These are phyloP conservation scores for Piprites chloris DNA, from an alignment of 2,113 vertebrate species.

Conservation along the genomic window DNA sequence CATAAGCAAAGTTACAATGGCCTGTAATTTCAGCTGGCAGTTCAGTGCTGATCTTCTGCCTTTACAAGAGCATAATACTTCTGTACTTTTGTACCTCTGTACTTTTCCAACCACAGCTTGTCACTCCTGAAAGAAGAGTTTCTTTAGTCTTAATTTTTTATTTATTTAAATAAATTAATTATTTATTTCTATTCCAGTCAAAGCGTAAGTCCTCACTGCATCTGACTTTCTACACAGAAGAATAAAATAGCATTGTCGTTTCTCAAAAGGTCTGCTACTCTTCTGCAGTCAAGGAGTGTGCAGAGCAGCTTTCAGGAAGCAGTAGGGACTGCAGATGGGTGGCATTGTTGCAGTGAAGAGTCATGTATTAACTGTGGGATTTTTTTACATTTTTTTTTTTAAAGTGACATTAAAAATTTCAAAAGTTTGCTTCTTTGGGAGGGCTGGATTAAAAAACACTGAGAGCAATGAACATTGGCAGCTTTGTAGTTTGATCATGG, in stretches of 20 bases:
- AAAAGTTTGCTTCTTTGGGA: background rate
- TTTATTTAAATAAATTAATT: background rate
- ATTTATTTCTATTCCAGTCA: background rate
- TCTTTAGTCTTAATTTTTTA: background rate
- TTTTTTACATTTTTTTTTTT: background rate
- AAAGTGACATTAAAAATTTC: background rate
- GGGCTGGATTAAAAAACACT: background rate
- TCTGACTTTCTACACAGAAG: background rate
- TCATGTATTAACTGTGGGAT: background rate
- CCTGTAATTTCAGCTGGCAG: background rate
- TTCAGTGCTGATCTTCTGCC: background rate
- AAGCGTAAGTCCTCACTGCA: background rate
- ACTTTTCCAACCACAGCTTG: background rate
- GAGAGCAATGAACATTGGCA: background rate
- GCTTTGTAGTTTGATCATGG: background rate
- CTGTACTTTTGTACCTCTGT: background rate
- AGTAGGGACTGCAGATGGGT: fast-evolving
- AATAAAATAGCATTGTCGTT: background rate
- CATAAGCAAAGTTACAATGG: background rate
- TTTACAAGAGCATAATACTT: background rate
- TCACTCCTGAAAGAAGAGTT: background rate
- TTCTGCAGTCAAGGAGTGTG: background rate
- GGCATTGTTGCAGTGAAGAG: background rate
- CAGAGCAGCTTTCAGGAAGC: background rate
- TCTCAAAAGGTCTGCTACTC: background rate